Percentiles rank a stretch among this genome's conserved stretches.
These are phyloP conservation scores for Caenorhabditis sp. DNA, from an alignment of 2,888 invertebrate species.

Conservation along the genomic window DNA sequence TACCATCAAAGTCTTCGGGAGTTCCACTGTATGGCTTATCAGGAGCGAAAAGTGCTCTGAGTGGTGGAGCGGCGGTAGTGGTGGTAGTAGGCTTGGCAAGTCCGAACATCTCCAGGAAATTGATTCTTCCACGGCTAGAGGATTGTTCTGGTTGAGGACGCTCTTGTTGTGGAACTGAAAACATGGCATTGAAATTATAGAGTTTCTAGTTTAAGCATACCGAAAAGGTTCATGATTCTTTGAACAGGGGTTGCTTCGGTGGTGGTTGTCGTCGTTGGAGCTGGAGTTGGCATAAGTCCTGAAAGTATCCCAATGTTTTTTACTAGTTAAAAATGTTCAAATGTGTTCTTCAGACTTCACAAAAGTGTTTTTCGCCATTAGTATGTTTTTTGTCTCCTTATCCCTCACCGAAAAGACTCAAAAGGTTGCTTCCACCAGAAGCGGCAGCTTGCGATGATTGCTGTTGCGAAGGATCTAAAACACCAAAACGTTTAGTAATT, in stretches of 20 bases:
- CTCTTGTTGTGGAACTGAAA: conserved; percentile 61
- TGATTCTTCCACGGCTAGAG: conserved; percentile 58
- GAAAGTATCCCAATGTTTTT: too few species aligned
- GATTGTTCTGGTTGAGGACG: conserved; percentile 57
- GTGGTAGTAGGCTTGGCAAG: conserved; percentile 66
- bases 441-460: conserved; percentile 36
- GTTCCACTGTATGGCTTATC: conserved; percentile 62
- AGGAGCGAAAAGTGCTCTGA: conserved; percentile 66
- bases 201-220: neutral
- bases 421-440: conserved; percentile 36
- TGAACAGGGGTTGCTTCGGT: conserved; percentile 62
- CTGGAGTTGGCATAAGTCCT: conserved; percentile 43
- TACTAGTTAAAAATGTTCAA: too few species aligned
- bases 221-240: conserved; percentile 65
- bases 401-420: conserved; percentile 52
- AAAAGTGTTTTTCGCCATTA: too few species aligned
- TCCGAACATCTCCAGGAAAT: conserved; percentile 67
- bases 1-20: conserved; percentile 66
- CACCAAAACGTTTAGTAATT: conserved; percentile 16
- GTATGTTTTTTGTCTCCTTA: too few species aligned
- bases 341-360: too few species aligned
- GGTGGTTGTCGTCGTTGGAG: conserved; percentile 61
- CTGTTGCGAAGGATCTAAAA: conserved; percentile 44
- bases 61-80: conserved; percentile 67
- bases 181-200: neutral